Conservation (phyloP, 2,797 vertebrate genomes). For the Kryptopterus vitreolus region DNA sequence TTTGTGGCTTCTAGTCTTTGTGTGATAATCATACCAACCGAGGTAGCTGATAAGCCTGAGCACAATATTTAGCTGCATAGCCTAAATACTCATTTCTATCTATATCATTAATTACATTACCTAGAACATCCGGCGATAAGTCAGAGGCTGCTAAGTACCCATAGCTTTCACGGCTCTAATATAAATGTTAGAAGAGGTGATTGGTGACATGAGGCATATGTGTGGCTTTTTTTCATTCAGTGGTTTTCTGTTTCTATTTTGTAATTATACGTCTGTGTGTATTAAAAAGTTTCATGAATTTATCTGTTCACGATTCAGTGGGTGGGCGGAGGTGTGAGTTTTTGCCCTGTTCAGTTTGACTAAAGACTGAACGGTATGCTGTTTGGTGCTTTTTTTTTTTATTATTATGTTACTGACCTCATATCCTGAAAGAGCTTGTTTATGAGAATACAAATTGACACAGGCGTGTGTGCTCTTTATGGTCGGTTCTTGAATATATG, state of each 20-base stretch:
- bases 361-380: background rate
- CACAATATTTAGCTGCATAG: background rate
- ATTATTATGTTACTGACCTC: background rate
- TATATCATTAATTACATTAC: background rate
- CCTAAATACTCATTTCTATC: background rate
- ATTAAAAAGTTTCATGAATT: background rate
- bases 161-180: background rate
- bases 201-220: background rate
- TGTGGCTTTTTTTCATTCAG: background rate
- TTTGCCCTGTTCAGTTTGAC: background rate
- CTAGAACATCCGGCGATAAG: background rate
- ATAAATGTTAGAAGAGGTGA: background rate
- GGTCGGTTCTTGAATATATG: background rate
- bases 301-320: background rate
- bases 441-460: background rate
- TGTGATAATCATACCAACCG: no score
- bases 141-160: background rate
- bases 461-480: background rate
- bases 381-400: background rate
- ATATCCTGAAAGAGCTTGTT: background rate
- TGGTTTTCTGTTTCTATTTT: background rate
- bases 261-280: background rate
- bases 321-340: background rate
- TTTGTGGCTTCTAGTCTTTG: background rate
- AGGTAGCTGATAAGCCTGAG: background rate